Evolutionary conservation across 2,888 invertebrate genomes (phyloP), one percentile per base, ranked within the genome.

Genomic region (Palloptera scutellata): DNA sequence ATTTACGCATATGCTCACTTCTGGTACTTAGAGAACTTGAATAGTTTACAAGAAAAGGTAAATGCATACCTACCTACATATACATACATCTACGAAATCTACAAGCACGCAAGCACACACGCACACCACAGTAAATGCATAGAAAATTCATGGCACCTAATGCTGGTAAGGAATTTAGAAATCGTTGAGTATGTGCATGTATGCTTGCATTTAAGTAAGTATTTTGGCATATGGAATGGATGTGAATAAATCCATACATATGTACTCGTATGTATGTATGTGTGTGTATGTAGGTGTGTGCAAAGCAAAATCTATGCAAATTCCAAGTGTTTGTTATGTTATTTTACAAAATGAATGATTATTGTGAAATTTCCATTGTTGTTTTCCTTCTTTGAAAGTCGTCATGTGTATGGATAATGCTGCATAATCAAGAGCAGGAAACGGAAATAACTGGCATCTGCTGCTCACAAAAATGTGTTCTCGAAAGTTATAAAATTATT

Each of bases 201-300:
- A 12, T 58, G 20, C 6, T 12, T 60, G 42, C 61, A n/a, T n/a
- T n/a, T n/a, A n/a, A n/a, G n/a, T n/a, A n/a, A n/a, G n/a, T n/a
- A n/a, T n/a, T n/a, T n/a, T n/a, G n/a, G n/a, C n/a, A n/a, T n/a
- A n/a, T n/a, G n/a, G n/a, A n/a, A n/a, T n/a, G n/a, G n/a, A n/a
- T n/a, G n/a, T n/a, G n/a, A n/a, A n/a, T n/a, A n/a, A n/a, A n/a
- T n/a, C n/a, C n/a, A n/a, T n/a, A n/a, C n/a, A 13, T 19, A 17
- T 13, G 11, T 54, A 19, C 17, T 15, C 19, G 11, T 54, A 30
- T 17, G 19, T 19, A 41, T 53, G 19, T 48, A 19, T 58, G 62
- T 57, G 52, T 58, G 45, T 64, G 41, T 58, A 30, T 51, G 45
- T 54, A 53, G 70, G 70, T 73, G 45, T 60, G 15, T 54, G 55